Percentiles rank a stretch among this genome's conserved stretches.
Conservation (phyloP, 2,113 vertebrate species). For the Coracopsis vasa region DNA sequence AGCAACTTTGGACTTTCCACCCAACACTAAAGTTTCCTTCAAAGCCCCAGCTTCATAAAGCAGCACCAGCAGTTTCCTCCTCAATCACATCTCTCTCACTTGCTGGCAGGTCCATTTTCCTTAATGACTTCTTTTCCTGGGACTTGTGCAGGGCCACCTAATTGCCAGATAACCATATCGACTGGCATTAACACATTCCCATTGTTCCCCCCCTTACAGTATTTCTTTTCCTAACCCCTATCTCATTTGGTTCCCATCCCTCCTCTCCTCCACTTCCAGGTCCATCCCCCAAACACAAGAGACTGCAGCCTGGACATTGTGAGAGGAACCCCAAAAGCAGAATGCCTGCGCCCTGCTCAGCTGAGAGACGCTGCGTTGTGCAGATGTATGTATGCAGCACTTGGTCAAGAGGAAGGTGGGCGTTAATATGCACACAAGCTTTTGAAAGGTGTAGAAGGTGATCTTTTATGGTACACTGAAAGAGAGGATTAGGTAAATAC, state of each 20-base stretch:
- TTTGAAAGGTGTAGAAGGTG: neutral
- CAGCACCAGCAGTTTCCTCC: neutral
- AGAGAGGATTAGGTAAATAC: neutral
- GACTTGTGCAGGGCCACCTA: accelerated
- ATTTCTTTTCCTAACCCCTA: neutral
- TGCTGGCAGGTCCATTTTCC: neutral
- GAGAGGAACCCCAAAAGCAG: neutral
- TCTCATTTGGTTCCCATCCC: neutral
- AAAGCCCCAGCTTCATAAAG: neutral
- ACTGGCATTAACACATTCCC: neutral
- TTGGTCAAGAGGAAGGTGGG: neutral
- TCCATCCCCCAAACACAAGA: no score
- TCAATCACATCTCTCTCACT: neutral
- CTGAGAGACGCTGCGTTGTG: accelerated
- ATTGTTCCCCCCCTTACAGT: accelerated
- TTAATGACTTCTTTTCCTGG: neutral
- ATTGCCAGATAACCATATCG: neutral
- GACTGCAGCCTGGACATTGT: accelerated
- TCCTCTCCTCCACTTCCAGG: neutral
- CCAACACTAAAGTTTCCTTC: neutral
- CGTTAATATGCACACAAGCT: neutral
- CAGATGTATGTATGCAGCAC: accelerated
- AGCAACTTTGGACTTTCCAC: slow-evolving; percentile 16
- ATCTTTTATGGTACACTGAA: neutral
- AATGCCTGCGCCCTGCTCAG: neutral